Base-by-base conservation (phyloP, 1,140 invertebrate genomes). In the Drosophila jambulina region DNA sequence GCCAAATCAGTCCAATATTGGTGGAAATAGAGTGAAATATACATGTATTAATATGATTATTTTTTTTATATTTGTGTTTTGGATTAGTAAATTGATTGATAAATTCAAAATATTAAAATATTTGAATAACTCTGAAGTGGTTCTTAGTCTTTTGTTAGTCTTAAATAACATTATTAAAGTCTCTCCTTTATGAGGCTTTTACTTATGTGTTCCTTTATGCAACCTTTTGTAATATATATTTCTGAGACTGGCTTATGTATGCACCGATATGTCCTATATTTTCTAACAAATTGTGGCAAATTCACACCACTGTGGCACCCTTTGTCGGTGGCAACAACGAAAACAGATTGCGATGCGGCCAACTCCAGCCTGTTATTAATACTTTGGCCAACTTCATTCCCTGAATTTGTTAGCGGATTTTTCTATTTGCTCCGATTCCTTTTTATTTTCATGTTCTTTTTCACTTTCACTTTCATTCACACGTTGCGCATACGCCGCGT, bases 401-500 rank as follows among this genome's bases (percentile, higher is more conserved):
- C 65, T 25, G 34, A 71, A 68, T 58, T 71, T 48, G 65, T 71
- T n/a, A 58, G 51, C 65, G 27, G 34, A 43, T 42, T 71, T 46
- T 54, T 40, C 34, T 48, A 17, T 45, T 45, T 19, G 36, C n/a
- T 42, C n/a, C 13, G 17, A 19, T 56, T 67, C 32, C 12, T 17
- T 59, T 45, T 72, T n/a, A n/a, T n/a, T 42, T 56, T 67, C 21
- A 58, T 46, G n/a, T n/a, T n/a, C n/a, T n/a, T n/a, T n/a, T n/a
- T n/a, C n/a, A n/a, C n/a, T 32, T 67, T 29, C 19, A 62, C 17
- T 60, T 63, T 49, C 67, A 71, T 51, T 71, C 29, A 43, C 53
- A 71, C 65, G 36, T 70, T 72, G 65, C 64, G 64, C 36, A 71
- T 58, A 71, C 68, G 68, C 64, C 64, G 51, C 68, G 62, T 71